Percentiles rank a stretch among this genome's conserved stretches.
Evolutionary conservation across 2,797 vertebrate species (phyloP).

Genomic region (Pristis pectinata): DNA sequence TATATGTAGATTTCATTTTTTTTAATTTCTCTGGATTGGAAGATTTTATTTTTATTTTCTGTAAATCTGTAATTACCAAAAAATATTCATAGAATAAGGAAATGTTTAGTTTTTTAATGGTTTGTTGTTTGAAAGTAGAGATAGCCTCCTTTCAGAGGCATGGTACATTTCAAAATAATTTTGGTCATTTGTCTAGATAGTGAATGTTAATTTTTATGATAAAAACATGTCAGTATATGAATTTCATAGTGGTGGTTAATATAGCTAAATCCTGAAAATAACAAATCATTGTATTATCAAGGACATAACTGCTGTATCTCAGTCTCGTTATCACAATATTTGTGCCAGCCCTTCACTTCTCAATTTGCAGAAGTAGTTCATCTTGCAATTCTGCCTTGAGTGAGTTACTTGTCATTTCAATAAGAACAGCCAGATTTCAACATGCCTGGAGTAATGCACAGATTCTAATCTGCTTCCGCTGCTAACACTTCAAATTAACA

Average conservation of each 20-base stretch:
- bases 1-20: not conserved
- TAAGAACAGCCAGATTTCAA: constrained; percentile 56
- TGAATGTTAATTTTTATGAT: not conserved
- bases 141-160: not conserved
- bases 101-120: not conserved
- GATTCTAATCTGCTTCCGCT: constrained; percentile 55
- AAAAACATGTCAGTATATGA: constrained; percentile 1
- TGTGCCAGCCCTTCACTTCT: constrained; percentile 71
- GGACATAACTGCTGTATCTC: constrained; percentile 56
- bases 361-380: constrained; percentile 56
- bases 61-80: not conserved
- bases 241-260: not conserved
- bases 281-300: constrained; percentile 49
- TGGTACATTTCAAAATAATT: too few species aligned
- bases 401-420: constrained; percentile 63
- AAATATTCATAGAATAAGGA: not conserved
- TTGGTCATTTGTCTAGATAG: too few species aligned
- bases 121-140: not conserved
- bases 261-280: not conserved
- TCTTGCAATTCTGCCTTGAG: constrained; percentile 54
- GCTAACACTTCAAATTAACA: constrained; percentile 55
- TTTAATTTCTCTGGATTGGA: not conserved
- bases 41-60: not conserved
- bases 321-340: constrained; percentile 73
- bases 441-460: constrained; percentile 55